A percentile compares a stretch with the other conserved stretches of the same genome.
These are phyloP conservation scores for Meloe dianella DNA, from an alignment of 2,888 invertebrate species.

Conservation along the genomic window DNA sequence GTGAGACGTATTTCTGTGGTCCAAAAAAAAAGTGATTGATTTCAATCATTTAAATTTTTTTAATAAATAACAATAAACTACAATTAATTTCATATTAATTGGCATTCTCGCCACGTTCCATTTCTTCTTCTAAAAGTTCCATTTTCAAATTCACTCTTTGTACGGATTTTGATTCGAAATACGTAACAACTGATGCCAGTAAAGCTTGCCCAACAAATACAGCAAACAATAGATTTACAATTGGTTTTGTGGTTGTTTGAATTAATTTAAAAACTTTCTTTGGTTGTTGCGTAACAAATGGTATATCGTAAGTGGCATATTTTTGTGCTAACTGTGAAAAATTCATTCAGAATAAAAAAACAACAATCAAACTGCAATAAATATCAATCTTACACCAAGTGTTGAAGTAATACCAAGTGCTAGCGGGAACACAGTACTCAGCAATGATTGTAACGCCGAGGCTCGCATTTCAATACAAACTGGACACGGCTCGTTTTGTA, in stretches of 20 bases:
- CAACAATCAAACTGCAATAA: constrained; percentile 58
- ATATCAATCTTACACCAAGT: constrained; percentile 66
- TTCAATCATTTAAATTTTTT: too few relatives aligned
- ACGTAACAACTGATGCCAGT: constrained; percentile 66
- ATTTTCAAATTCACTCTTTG: constrained; percentile 58
- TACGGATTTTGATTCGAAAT: constrained; percentile 66
- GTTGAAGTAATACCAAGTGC: constrained; percentile 57
- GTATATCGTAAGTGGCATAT: constrained; percentile 68
- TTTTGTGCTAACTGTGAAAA: constrained; percentile 67
- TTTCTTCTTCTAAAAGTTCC: constrained; percentile 19
- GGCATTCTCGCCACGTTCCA: constrained; percentile 6
- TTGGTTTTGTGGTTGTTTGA: constrained; percentile 63
- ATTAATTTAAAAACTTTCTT: constrained; percentile 63
- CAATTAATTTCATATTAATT: background rate
- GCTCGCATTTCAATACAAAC: constrained; percentile 70
- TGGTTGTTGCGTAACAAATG: constrained; percentile 66
- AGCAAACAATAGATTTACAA: constrained; percentile 61
- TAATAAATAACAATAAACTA: background rate
- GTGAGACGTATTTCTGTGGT: too few relatives aligned
- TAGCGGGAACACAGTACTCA: constrained; percentile 68
- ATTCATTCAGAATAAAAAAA: constrained; percentile 23
- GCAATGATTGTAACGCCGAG: constrained; percentile 61
- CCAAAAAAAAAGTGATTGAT: too few relatives aligned
- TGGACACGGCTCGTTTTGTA: constrained; percentile 67
- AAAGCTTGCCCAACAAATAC: constrained; percentile 63